phyloP scores from a whole-genome alignment of 2,888 invertebrate genomes.

The Anaspis maculata region DNA sequence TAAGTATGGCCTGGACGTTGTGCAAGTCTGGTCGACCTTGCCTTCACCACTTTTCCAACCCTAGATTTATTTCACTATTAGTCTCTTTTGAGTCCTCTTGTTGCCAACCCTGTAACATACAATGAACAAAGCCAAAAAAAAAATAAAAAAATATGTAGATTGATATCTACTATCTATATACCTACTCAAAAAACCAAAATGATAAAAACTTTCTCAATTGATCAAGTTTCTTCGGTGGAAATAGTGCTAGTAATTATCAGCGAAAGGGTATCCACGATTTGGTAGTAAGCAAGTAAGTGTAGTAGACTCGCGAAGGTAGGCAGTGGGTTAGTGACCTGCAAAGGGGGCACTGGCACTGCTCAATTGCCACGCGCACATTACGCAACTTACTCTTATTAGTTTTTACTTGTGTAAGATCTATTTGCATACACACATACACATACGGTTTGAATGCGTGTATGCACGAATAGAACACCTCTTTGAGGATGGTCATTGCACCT shows the following conservation, averaged over 20 bases:
- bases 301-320: slow-evolving; percentile 9
- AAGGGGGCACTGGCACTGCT: slow-evolving; percentile 37
- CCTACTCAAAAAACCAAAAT: too few species aligned
- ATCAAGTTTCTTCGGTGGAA: too few species aligned
- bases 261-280: slow-evolving; percentile 4
- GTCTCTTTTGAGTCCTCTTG: too few species aligned
- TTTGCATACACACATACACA: slow-evolving; percentile 9
- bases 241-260: not conserved
- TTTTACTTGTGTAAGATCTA: slow-evolving; percentile 4
- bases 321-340: slow-evolving; percentile 36
- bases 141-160: too few species aligned
- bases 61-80: too few species aligned
- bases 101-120: too few species aligned
- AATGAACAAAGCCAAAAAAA: too few species aligned
- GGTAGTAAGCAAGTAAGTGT: slow-evolving; percentile 9
- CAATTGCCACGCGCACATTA: slow-evolving; percentile 17
- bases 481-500: slow-evolving; percentile 12
- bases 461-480: not conserved
- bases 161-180: too few species aligned
- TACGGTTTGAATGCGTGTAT: slow-evolving; percentile 1
- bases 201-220: too few species aligned
- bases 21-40: slow-evolving; percentile 8
- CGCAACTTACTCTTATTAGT: slow-evolving; percentile 13
- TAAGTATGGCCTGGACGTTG: not conserved
- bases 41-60: too few species aligned